phyloP scores from a whole-genome alignment of 2,888 invertebrate species.

The Kuschelorhynchus macadamiae region DNA sequence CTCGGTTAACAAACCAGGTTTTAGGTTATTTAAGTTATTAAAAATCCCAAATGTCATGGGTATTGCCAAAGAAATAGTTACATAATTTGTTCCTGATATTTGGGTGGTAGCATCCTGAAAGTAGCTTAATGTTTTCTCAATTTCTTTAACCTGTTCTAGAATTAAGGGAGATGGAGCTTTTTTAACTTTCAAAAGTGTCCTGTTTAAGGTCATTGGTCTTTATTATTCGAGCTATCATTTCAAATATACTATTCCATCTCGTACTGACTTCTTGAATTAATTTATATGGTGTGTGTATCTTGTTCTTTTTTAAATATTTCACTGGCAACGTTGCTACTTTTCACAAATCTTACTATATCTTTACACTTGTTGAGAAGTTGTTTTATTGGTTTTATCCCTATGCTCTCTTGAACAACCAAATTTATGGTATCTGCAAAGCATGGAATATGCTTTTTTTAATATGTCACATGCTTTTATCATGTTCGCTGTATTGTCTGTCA shows the following conservation, averaged over 20 bases:
- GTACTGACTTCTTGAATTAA: slow-evolving; percentile 21
- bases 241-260: slow-evolving; percentile 30
- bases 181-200: slow-evolving; percentile 24
- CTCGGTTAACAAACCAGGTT: too few relatives aligned
- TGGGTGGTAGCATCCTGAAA: slow-evolving; percentile 27
- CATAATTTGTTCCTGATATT: slow-evolving; percentile 28
- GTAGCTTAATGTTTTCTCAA: slow-evolving; percentile 9
- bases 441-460: slow-evolving; percentile 50
- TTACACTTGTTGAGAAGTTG: slow-evolving; percentile 5
- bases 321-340: slow-evolving; percentile 7
- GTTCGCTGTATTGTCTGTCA: slow-evolving; percentile 56
- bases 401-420: slow-evolving; percentile 53
- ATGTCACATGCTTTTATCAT: slow-evolving; percentile 34
- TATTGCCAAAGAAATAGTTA: slow-evolving; percentile 26
- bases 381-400: too few relatives aligned
- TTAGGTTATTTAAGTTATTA: not conserved
- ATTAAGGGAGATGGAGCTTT: slow-evolving; percentile 9
- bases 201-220: slow-evolving; percentile 11
- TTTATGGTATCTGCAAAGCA: slow-evolving; percentile 60
- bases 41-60: slow-evolving; percentile 19
- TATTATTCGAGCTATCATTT: slow-evolving; percentile 30
- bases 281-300: not conserved
- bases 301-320: slow-evolving; percentile 30
- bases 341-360: slow-evolving; percentile 16
- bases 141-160: not conserved